Evolutionary conservation across 2,113 vertebrate species (phyloP).

Genomic region (Zosterops pallidus): DNA sequence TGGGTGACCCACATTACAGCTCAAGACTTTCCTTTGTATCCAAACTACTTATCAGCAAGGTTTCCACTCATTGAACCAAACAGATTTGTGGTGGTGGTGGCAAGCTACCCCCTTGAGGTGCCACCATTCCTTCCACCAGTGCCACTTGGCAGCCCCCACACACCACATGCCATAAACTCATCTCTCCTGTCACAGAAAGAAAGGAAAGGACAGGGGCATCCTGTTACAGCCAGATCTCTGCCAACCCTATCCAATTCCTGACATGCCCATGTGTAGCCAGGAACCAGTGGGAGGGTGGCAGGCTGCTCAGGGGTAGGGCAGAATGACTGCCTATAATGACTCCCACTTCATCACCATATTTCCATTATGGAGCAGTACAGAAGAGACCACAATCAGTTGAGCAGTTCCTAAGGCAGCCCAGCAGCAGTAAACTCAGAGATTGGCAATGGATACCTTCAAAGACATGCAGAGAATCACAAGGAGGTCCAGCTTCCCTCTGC

Average conservation of each 20-base stretch:
- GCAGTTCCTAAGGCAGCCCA: neutral
- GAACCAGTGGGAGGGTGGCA: neutral
- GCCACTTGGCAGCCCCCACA: neutral
- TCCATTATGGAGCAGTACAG: neutral
- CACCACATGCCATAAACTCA: neutral
- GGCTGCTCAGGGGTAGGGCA: neutral
- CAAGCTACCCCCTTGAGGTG: neutral
- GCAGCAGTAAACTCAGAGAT: neutral
- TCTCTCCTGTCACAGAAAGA: neutral
- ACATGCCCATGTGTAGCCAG: neutral
- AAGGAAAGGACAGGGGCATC: constrained; percentile 42
- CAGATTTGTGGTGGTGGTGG: neutral
- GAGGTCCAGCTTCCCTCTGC: neutral
- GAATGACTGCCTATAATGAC: neutral
- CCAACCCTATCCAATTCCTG: constrained; percentile 33
- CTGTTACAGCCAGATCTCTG: constrained; percentile 28
- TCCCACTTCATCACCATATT: neutral
- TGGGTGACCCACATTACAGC: neutral
- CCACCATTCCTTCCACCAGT: neutral
- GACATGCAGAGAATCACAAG: neutral
- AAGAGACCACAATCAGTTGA: neutral
- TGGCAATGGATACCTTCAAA: neutral
- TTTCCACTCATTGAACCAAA: neutral
- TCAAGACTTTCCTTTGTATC: neutral
- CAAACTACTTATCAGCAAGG: neutral